phyloP scores from a whole-genome alignment of 2,888 invertebrate species.

The Timema podura region DNA sequence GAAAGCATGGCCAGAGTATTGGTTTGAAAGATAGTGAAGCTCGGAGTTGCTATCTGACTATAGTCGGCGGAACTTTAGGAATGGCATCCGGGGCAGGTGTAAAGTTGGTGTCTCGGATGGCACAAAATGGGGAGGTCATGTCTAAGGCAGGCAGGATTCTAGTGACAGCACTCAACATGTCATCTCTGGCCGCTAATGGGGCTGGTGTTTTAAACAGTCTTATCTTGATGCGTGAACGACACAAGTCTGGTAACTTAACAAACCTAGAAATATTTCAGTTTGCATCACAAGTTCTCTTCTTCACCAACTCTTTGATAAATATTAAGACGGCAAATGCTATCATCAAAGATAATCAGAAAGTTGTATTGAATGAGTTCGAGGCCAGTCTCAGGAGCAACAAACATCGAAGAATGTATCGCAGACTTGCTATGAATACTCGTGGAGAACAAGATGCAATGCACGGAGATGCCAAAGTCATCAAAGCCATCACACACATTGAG shows the following conservation, averaged over 20 bases:
- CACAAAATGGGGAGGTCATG: background rate
- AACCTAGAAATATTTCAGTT: background rate
- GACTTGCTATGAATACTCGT: background rate
- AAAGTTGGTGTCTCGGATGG: background rate
- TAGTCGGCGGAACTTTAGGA: background rate
- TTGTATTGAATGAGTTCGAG: too few species aligned
- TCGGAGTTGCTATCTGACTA: background rate
- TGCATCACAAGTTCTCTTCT: background rate
- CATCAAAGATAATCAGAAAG: constrained; percentile 1
- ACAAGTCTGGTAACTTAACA: background rate
- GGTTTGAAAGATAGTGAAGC: background rate
- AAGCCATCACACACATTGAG: background rate
- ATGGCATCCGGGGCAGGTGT: background rate
- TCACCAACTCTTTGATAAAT: constrained; percentile 6
- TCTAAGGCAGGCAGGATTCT: background rate
- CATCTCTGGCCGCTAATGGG: background rate
- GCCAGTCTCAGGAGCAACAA: too few species aligned
- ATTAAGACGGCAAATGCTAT: background rate
- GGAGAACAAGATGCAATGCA: background rate
- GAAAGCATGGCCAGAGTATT: background rate
- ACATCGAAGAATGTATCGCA: too few species aligned
- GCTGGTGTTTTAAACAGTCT: background rate
- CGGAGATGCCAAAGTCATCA: background rate
- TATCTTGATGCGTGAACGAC: background rate
- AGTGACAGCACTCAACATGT: background rate